Evolutionary conservation across 1,140 invertebrate genomes (phyloP), one percentile per base, ranked within the genome.

Genomic region (Thrips palmi): DNA sequence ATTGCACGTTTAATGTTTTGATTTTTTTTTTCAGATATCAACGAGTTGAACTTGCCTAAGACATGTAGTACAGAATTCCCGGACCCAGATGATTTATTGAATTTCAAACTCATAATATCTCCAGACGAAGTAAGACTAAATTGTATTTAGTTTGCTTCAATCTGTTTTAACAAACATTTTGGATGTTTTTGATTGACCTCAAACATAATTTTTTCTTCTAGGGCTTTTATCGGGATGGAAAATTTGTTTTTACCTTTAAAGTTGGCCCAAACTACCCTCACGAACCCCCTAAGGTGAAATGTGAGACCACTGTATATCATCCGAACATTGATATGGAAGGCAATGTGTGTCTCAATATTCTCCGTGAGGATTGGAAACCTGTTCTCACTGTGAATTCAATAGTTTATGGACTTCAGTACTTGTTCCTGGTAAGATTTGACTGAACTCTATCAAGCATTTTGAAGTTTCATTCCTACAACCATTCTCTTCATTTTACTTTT

Each of bases 351-450:
- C 63, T 93, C 34, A 93, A 93, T 61, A 93, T 93, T 53, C 62
- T 93, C 40, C 70, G 92, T 53, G 92, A 97, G 74, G 92, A 97
- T 63, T 97, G 92, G 92, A 97, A 97, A 60, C 92, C 92, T 43
- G 92, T 97, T 40, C 68, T 97, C 37, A 96, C 91, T 29, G 89
- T 97, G 46, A 97, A 93, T 59, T 92, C 91, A 40, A 89, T 97
- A 60, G 85, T 97, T 33, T 97, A 97, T 70, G 92, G 92, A 46
- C 68, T 97, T 47, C 91, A 96, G 55, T 96, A 93, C 73, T 72
- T 97, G 47, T 97, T 97, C 56, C 64, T 96, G 69, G 86, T 89
- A 69, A 70, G 69, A 63, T 33, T 28, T 24, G 10, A 34, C 18
- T 30, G 10, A 4, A 24, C 5, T 29, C 8, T 18, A 4, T 31